Conservation (phyloP, 2,888 invertebrate species). For the Scaptomyza reducta region DNA sequence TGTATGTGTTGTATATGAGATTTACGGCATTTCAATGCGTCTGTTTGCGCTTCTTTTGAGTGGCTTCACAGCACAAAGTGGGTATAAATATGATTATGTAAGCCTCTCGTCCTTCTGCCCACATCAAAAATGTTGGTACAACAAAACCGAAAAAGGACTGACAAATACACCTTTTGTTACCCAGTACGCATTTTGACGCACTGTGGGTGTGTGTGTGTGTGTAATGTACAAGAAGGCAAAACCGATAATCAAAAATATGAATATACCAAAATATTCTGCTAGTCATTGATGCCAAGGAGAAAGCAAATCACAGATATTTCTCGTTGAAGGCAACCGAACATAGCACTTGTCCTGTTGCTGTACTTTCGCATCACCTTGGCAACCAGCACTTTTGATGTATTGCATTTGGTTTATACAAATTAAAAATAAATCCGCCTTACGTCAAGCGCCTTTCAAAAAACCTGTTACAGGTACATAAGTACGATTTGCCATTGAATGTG, state of each 20-base stretch:
- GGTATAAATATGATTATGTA: conserved; percentile 58
- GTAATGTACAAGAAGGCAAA: conserved; percentile 20
- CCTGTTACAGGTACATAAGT: background rate
- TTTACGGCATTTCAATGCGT: conserved; percentile 55
- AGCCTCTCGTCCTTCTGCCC: conserved; percentile 33
- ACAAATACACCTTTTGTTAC: conserved; percentile 43
- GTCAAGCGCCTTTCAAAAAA: conserved; percentile 11
- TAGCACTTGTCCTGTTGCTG: conserved; percentile 6
- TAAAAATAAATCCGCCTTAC: conserved; percentile 32
- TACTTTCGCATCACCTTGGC: conserved; percentile 19
- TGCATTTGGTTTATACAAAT: conserved; percentile 46
- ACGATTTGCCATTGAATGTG: background rate
- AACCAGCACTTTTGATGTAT: conserved; percentile 28
- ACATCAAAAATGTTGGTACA: conserved; percentile 19
- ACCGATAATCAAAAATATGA: conserved; percentile 64
- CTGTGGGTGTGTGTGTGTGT: conserved; percentile 4
- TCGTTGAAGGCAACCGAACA: conserved; percentile 14
- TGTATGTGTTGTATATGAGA: conserved; percentile 22
- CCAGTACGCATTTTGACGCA: background rate
- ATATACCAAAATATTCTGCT: conserved; percentile 49
- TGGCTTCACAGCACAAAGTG: conserved; percentile 35
- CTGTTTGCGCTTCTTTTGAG: conserved; percentile 47
- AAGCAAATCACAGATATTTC: conserved; percentile 9
- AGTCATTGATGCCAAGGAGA: conserved; percentile 6
- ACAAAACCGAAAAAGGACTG: conserved; percentile 15